Percentiles rank a stretch among this genome's conserved stretches.
Conservation (phyloP, 2,113 vertebrate genomes). For the Pandion haliaetus region DNA sequence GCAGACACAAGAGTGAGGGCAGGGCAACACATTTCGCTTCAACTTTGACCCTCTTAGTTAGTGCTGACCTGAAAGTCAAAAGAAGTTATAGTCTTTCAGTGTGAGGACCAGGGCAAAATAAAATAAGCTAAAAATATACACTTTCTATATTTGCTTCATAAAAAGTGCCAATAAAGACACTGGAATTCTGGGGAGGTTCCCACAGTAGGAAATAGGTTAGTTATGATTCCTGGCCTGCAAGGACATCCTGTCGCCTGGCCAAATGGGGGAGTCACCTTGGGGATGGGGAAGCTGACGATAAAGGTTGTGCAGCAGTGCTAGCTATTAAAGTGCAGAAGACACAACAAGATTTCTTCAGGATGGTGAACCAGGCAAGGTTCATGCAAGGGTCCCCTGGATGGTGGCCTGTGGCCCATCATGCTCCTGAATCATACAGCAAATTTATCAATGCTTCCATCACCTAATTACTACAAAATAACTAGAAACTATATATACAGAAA, state of each 20-base stretch:
- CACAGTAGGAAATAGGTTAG: neutral
- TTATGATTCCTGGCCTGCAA: neutral
- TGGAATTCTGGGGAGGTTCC: neutral
- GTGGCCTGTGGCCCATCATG: rapidly evolving
- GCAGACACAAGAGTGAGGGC: neutral
- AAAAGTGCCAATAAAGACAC: neutral
- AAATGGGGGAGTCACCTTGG: neutral
- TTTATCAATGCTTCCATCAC: neutral
- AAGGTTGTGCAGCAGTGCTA: neutral
- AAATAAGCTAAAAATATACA: neutral
- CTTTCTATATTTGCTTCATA: neutral
- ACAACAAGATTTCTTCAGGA: neutral
- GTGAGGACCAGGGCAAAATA: neutral
- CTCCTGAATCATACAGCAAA: neutral
- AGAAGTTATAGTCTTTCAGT: neutral
- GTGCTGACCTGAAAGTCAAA: neutral
- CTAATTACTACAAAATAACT: neutral
- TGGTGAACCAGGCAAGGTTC: neutral
- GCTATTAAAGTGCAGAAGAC: neutral
- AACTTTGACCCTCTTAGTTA: neutral
- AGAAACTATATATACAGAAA: neutral
- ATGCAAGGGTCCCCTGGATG: neutral
- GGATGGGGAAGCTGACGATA: neutral
- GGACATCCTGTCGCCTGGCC: neutral
- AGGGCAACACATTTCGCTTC: neutral